Evolutionary conservation across 1,140 invertebrate species (phyloP), one percentile per base, ranked within the genome.

Genomic region (Caenorhabditis brenneri): DNA sequence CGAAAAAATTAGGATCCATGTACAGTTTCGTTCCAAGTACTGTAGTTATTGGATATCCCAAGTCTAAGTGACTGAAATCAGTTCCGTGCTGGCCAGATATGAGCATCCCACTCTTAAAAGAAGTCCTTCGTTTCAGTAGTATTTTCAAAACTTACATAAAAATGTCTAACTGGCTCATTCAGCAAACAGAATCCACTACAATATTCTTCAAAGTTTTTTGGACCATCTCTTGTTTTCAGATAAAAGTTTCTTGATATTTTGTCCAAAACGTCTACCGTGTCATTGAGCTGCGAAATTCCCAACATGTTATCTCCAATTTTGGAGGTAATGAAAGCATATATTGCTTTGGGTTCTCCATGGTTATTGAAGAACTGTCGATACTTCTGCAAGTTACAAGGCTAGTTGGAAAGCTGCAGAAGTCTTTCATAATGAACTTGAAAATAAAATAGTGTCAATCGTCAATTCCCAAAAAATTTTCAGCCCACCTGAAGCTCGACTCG

Each of bases 1-100:
- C 89, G 42, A 90, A 90, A 80, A 91, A 90, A 55, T 90, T 87
- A 19, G 89, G 89, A 78, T 90, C 89, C 88, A 90, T 89, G 58
- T 88, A 88, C 22, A 91, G 42, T 86, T 90, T 86, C 7, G 88
- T 82, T 9, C 90, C 89, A 1, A 90, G 80, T 31, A 89, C 88
- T n/a, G 90, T 90, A 10, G 89, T 91, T 27, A 91, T 87, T 15
- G 89, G 89, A 78, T 91, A 90, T 29, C 90, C 87, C 46, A 88
- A 79, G 83, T 90, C 89, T 80, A 90, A 86, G 55, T 91, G 89
- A 15, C 87, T 85, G 22, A 85, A 81, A 16, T 85, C 69, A 12
- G 46, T 58, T 16, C 53, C 74, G 31, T 84, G 60, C 16, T 69
- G 48, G n/a, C 22, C 80, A 12, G 79, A 74, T 29, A 86, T 82